These are phyloP conservation scores for Lypha dubia DNA, from an alignment of 2,888 invertebrate genomes.

Conservation along the genomic window DNA sequence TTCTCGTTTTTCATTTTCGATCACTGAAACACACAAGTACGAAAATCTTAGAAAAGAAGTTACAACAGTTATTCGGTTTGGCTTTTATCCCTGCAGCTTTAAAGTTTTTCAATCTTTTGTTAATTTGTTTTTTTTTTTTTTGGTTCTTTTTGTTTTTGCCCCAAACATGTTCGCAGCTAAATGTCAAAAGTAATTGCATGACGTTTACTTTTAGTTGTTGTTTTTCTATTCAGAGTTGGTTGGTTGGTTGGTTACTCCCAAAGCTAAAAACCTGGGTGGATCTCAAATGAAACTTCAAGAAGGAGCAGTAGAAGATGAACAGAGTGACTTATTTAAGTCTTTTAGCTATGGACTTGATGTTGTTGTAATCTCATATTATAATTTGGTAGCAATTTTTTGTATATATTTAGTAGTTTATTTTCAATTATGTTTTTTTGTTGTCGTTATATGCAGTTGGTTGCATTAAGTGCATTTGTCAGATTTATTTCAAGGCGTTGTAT, in stretches of 20 bases:
- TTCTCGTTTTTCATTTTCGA: not conserved
- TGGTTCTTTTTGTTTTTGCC: slow-evolving; percentile 22
- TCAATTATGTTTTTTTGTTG: slow-evolving; percentile 24
- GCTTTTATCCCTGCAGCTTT: slow-evolving; percentile 79
- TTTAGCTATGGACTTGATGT: slow-evolving; percentile 7
- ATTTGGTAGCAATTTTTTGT: slow-evolving; percentile 61
- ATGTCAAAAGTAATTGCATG: slow-evolving; percentile 75
- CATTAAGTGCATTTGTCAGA: slow-evolving; percentile 68
- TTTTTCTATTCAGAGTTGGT: slow-evolving; percentile 42
- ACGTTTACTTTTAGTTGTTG: slow-evolving; percentile 53
- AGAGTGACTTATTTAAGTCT: slow-evolving; percentile 41
- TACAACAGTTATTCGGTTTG: slow-evolving; percentile 78
- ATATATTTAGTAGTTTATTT: slow-evolving; percentile 8
- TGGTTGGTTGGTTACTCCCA: slow-evolving; percentile 58
- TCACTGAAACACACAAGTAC: slow-evolving; percentile 20
- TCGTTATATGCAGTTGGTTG: slow-evolving; percentile 38
- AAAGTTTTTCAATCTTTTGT: slow-evolving; percentile 74
- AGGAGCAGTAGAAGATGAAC: too few species aligned
- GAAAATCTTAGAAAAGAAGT: slow-evolving; percentile 61
- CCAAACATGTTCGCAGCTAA: slow-evolving; percentile 70
- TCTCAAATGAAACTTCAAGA: slow-evolving; percentile 40
- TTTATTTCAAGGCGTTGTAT: slow-evolving; percentile 71
- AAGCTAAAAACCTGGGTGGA: slow-evolving; percentile 66
- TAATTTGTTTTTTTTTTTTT: slow-evolving; percentile 25
- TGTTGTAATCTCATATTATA: slow-evolving; percentile 63